Conservation (phyloP, 2,113 vertebrate species). For the Bettongia penicillata region DNA sequence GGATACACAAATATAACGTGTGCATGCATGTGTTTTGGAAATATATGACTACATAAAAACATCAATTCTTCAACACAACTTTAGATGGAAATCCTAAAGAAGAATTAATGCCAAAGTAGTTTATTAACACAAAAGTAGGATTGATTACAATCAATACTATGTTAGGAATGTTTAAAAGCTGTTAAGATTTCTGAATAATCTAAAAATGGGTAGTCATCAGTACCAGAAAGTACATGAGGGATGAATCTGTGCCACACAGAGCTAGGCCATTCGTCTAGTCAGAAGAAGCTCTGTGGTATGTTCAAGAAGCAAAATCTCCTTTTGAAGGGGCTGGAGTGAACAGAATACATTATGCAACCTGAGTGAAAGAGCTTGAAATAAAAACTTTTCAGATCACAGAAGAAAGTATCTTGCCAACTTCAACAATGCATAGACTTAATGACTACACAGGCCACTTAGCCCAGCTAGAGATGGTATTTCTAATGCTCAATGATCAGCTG, state of each 20-base stretch:
- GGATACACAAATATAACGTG: neutral
- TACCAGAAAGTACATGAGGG: neutral
- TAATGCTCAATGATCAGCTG: neutral
- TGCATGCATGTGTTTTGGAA: neutral
- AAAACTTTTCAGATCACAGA: neutral
- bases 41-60: neutral
- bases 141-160: neutral
- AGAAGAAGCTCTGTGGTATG: neutral
- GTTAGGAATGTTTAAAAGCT: conserved; percentile 1
- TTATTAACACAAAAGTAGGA: conserved; percentile 28
- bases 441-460: neutral
- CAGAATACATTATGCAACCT: neutral
- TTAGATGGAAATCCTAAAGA: conserved; percentile 3
- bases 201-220: conserved; percentile 27
- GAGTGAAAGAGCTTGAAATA: neutral
- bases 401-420: neutral
- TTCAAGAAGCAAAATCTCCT: neutral
- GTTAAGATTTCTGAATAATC: conserved; percentile 1
- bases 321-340: neutral
- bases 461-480: neutral
- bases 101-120: neutral
- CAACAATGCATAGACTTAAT: neutral
- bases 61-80: neutral
- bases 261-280: neutral
- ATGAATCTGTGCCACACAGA: neutral